Evolutionary conservation across 2,888 invertebrate species (phyloP).

Genomic region (Chymomyza procnemis): DNA sequence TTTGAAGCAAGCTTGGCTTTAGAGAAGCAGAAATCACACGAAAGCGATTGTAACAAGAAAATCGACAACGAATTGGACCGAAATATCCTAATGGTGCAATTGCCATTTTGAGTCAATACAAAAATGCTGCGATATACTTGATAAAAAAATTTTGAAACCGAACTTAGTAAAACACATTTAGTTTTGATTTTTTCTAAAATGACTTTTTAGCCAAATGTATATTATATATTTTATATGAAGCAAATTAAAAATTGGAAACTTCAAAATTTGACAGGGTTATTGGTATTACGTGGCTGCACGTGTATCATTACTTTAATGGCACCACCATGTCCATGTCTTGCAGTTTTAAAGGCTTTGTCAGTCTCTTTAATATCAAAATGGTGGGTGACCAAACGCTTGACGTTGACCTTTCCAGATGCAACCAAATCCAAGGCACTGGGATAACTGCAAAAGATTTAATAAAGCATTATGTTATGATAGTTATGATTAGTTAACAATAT

Average conservation of each 20-base stretch:
- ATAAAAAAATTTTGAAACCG: too few species aligned
- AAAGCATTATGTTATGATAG: neutral
- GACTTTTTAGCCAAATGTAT: too few species aligned
- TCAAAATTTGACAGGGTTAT: conserved; percentile 77
- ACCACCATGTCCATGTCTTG: conserved; percentile 85
- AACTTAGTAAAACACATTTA: too few species aligned
- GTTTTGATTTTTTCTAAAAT: too few species aligned
- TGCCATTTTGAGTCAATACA: too few species aligned
- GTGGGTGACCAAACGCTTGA: conserved; percentile 91
- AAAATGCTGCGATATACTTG: too few species aligned
- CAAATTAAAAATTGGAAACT: neutral
- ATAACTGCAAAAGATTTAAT: conserved; percentile 81
- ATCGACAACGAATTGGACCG: too few species aligned
- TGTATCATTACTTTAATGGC: conserved; percentile 95
- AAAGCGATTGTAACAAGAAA: too few species aligned
- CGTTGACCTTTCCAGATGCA: conserved; percentile 86
- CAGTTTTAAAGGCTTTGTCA: conserved; percentile 89
- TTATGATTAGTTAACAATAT: conserved; percentile 59
- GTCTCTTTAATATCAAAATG: conserved; percentile 88
- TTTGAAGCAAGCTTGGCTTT: too few species aligned
- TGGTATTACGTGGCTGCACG: conserved; percentile 80
- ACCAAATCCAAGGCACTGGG: conserved; percentile 88
- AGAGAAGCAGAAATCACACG: too few species aligned
- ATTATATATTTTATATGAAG: too few species aligned
- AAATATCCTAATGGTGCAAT: too few species aligned